Percentiles rank a stretch among this genome's conserved stretches.
Conservation (phyloP, 30 jellyfish, hydroid and myxozoan genomes). For the Aurelia aurita region DNA sequence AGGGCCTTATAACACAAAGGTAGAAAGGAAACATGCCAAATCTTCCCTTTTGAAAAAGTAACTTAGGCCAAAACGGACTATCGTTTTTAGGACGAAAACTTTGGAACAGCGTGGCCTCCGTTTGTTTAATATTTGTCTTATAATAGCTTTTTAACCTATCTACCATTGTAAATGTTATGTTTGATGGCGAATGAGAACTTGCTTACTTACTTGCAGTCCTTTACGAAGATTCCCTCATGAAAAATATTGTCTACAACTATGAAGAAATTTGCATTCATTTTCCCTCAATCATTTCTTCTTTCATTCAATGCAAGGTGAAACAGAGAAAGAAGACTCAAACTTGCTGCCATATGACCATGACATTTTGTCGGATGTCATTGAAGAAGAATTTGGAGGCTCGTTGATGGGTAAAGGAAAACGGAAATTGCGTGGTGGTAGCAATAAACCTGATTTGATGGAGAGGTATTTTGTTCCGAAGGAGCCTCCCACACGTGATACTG, state of each 20-base stretch:
- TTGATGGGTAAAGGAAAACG: background rate
- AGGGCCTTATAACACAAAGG: background rate
- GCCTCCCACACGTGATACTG: conserved; percentile 21
- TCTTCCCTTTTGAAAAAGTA: background rate
- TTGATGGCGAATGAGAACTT: no score
- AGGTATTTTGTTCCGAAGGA: conserved; percentile 4
- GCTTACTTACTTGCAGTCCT: no score
- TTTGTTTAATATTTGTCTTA: no score
- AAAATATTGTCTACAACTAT: no score
- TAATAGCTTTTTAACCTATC: no score
- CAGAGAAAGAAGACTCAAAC: conserved; percentile 70
- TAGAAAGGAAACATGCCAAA: background rate
- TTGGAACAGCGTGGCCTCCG: conserved; percentile 5
- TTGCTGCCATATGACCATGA: conserved; percentile 76
- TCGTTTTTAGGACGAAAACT: background rate
- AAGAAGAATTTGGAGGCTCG: conserved; percentile 62
- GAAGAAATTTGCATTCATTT: no score
- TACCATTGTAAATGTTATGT: no score
- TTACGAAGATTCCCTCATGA: no score
- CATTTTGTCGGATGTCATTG: conserved; percentile 70
- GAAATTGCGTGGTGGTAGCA: no score
- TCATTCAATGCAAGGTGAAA: background rate
- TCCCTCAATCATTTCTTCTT: no score
- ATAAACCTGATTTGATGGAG: background rate
- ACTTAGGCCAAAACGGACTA: background rate